Base-by-base conservation (phyloP, 2,113 vertebrate genomes). In the Osmerus mordax region DNA sequence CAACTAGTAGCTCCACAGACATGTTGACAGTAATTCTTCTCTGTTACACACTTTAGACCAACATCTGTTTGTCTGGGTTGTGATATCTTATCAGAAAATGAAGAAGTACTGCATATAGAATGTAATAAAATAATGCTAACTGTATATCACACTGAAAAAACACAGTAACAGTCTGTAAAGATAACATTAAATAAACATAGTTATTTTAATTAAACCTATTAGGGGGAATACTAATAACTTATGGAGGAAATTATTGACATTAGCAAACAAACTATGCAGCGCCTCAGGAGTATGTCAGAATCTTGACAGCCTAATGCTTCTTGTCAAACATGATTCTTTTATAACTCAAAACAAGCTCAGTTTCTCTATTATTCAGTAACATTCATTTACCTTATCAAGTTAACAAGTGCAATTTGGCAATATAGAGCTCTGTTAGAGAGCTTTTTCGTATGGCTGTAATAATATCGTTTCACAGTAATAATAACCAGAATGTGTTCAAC, bases 311-410 rank as follows among this genome's bases (percentile, higher is more conserved):
- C 61, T 60, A 28, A 41, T 74, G 62, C 41, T 51, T 51, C 65
- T 72, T 74, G 63, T 71, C 61, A 78, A 53, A 53, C 1, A 21
- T 25, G 9, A 71, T 64, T 71, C 61, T 9, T 25, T 41, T 68
- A 55, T 56, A 70, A 67, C 51, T 60, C 52, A 6, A 6, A 59
- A 18, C 66, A 54, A 64, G 36, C n/a, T 32, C 67, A 65, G 53
- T 41, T 7, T 75, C 69, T 65, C 29, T 67, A 63, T 60, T 69
- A 55, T 51, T 23, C 16, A 7, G 32, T 59, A 67, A 55, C 15
- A 23, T 47, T 70, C 4, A 41, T 60, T 70, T 59, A 58, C 21
- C 58, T 70, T 62, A 63, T 75, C 28, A 29, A 32, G 62, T 60
- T n/a, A 60, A 19, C n/a, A 18, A 21, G 58, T 21, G 21, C 2